Evolutionary conservation across 2,113 vertebrate genomes (phyloP), one percentile per base, ranked within the genome.

Genomic region (Dipodomys spectabilis): DNA sequence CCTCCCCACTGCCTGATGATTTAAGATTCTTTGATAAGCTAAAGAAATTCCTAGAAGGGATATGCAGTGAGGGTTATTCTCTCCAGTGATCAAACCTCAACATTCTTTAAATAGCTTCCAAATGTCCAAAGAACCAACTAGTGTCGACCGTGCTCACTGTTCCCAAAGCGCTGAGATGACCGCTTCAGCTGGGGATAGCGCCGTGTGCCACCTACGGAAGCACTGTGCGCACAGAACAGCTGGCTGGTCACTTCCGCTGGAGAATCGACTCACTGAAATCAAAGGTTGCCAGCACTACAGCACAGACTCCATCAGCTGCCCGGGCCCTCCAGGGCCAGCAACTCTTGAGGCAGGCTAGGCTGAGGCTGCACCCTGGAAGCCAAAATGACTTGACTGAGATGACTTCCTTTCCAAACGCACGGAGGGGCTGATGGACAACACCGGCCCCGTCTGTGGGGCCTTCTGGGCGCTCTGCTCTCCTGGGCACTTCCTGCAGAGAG

Each of bases 141-240:
- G 68, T 20, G 20, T 18, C 6, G 1, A 2, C 74, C 32, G 6
- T 11, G 53, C 7, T 15, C 6, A 32, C 25, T 2, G 0, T 69
- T 39, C 39, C 60, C 22, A 1, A 7, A 6, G 88, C 28, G 39
- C 39, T 39, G 39, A 39, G 39, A 39, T 39, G 39, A 39, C 39
- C 11, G 83, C 32, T 30, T 69, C n/a, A 20, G 6, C 0, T 13
- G 19, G 28, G 12, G 22, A 7, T 3, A 3, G 9, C 1, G 9
- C 60, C 5, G 3, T 6, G 0, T 8, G 4, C 45, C 15, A 15
- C 1, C 0, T 16, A 0, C 0, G 3, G 15, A 35, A 0, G 60
- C 2, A 32, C 28, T 65, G 0, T 1, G 19, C 0, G 11, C 2
- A 30, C 2, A 9, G 35, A 3, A 4, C 28, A 0, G 13, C 65